A percentile compares a stretch with the other conserved stretches of the same genome.
phyloP scores from a whole-genome alignment of 2,113 vertebrate genomes.

The Burhinus bistriatus region DNA sequence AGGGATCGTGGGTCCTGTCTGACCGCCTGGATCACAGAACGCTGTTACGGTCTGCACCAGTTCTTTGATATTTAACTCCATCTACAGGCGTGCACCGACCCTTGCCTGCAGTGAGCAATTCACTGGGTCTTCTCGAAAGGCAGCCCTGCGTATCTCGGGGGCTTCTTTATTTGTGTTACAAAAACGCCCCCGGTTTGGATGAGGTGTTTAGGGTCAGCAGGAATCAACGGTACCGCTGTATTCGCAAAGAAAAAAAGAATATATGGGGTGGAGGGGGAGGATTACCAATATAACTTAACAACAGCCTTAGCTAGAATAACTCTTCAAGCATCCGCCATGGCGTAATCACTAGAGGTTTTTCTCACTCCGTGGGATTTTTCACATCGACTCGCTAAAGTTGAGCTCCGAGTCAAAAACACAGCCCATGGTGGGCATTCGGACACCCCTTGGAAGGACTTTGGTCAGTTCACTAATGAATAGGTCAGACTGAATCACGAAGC shows the following conservation, averaged over 20 bases:
- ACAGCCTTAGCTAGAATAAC: not conserved
- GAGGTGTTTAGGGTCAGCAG: not conserved
- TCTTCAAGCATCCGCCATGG: rapidly evolving
- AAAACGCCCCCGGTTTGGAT: not conserved
- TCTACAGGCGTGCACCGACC: not conserved
- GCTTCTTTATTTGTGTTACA: rapidly evolving
- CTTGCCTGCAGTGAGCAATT: not conserved
- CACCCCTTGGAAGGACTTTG: not conserved
- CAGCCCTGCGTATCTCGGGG: not conserved
- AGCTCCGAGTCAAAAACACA: not conserved
- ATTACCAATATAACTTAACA: rapidly evolving
- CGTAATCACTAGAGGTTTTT: not conserved
- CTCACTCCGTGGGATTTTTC: not conserved
- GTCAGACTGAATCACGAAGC: not conserved
- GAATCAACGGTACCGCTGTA: not conserved
- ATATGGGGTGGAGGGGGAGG: not conserved
- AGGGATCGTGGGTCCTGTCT: rapidly evolving
- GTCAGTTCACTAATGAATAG: not conserved
- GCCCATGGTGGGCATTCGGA: not conserved
- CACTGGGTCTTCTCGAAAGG: rapidly evolving
- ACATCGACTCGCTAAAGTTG: not conserved
- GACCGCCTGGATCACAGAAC: rapidly evolving
- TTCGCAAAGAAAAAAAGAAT: not conserved
- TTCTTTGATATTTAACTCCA: conserved; percentile 53
- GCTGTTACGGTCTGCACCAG: not conserved